Evolutionary conservation across 2,113 vertebrate species (phyloP).

Genomic region (Fregata magnificens): DNA sequence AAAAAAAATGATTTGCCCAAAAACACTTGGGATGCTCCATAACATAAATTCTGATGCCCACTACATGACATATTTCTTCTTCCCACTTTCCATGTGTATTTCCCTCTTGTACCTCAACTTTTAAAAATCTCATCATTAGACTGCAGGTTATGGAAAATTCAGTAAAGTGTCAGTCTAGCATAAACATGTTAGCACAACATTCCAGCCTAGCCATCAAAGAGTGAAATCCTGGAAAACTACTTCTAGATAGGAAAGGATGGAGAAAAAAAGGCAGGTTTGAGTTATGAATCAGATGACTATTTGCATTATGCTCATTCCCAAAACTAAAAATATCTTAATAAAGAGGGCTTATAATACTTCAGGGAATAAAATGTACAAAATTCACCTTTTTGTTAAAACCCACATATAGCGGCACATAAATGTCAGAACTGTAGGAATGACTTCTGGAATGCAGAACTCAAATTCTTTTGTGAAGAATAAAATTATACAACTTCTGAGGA

Average conservation of each 20-base stretch:
- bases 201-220: neutral
- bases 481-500: neutral
- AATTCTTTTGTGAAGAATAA: neutral
- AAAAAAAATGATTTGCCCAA: neutral
- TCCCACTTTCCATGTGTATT: neutral
- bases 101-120: neutral
- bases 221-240: neutral
- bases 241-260: neutral
- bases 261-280: neutral
- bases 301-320: neutral
- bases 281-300: neutral
- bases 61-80: neutral
- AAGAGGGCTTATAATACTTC: neutral
- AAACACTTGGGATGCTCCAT: neutral
- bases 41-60: neutral
- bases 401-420: neutral
- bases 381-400: neutral
- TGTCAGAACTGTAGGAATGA: neutral
- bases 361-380: neutral
- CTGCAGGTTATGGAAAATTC: neutral
- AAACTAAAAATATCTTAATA: neutral
- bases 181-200: neutral
- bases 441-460: neutral
- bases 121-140: neutral
- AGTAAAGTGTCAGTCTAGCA: neutral